Evolutionary conservation across 2,113 vertebrate genomes (phyloP).

Genomic region (Ammodytes marinus): DNA sequence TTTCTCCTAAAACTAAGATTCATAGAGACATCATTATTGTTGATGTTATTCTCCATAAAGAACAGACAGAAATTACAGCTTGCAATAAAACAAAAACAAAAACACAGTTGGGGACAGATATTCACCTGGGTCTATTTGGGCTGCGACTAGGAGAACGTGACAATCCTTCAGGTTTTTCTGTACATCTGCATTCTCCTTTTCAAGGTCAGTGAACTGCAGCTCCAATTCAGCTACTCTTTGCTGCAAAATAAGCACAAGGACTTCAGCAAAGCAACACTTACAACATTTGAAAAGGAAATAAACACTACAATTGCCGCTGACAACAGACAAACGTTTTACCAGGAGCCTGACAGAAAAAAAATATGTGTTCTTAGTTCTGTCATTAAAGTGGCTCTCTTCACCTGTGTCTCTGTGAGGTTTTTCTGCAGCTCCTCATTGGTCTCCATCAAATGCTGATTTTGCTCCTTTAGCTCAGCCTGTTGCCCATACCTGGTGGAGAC

Average conservation of each 20-base stretch:
- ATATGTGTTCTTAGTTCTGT: not conserved
- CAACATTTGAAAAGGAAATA: not conserved
- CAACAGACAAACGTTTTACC: not conserved
- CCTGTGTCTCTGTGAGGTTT: slow-evolving; percentile 80
- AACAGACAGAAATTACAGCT: not conserved
- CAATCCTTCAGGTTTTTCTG: slow-evolving; percentile 80
- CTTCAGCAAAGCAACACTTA: not conserved
- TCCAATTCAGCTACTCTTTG: slow-evolving; percentile 73
- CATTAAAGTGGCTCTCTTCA: slow-evolving; percentile 21
- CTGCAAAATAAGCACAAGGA: slow-evolving; percentile 59
- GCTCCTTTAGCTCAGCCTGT: slow-evolving; percentile 78
- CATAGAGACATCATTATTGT: not conserved
- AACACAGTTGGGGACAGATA: not conserved
- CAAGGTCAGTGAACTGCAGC: slow-evolving; percentile 69
- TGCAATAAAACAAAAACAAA: not conserved
- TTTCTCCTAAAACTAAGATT: slow-evolving; percentile 79
- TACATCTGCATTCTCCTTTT: slow-evolving; percentile 75
- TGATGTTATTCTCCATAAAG: not conserved
- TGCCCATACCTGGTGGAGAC: slow-evolving; percentile 72
- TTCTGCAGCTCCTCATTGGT: slow-evolving; percentile 80
- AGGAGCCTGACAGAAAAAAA: not conserved
- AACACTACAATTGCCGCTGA: not conserved
- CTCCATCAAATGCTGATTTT: slow-evolving; percentile 74
- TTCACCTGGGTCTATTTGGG: slow-evolving; percentile 75
- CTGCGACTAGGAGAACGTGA: slow-evolving; percentile 74